Percentiles rank a stretch among this genome's conserved stretches.
Conservation (phyloP, 2,888 invertebrate genomes). For the Pristionchus japonicus region DNA sequence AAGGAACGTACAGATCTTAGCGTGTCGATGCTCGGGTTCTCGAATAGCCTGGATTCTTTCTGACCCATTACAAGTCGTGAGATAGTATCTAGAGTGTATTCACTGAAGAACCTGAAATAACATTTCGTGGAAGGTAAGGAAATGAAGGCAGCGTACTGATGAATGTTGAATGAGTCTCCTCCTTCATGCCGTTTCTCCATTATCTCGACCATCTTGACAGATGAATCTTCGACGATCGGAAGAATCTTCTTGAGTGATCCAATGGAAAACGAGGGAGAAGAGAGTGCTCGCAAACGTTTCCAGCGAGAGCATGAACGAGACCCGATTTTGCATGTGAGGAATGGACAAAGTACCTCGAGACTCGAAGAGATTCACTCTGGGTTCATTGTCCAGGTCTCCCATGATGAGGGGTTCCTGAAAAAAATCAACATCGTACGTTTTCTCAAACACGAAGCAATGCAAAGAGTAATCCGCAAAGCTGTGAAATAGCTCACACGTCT, state of each 20-base stretch:
- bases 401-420: background rate
- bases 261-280: constrained; percentile 77
- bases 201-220: constrained; percentile 48
- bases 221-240: constrained; percentile 52
- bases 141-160: background rate
- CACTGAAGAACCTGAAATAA: constrained; percentile 26
- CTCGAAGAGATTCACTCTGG: constrained; percentile 31
- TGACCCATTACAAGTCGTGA: constrained; percentile 36
- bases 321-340: too few relatives aligned
- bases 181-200: constrained; percentile 50
- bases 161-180: constrained; percentile 55
- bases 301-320: constrained; percentile 7
- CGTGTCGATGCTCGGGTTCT: background rate
- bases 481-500: constrained; percentile 48
- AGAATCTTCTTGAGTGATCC: constrained; percentile 77
- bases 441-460: too few relatives aligned
- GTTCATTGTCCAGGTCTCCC: background rate
- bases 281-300: constrained; percentile 75
- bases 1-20: background rate
- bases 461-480: too few relatives aligned
- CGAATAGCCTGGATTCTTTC: background rate
- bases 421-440: too few relatives aligned
- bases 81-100: constrained; percentile 36
- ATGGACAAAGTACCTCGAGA: background rate
- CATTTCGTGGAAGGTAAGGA: background rate